A percentile compares a stretch with the other conserved stretches of the same genome.
Evolutionary conservation across 2,888 invertebrate genomes (phyloP).

Genomic region (Cephus spinipes): DNA sequence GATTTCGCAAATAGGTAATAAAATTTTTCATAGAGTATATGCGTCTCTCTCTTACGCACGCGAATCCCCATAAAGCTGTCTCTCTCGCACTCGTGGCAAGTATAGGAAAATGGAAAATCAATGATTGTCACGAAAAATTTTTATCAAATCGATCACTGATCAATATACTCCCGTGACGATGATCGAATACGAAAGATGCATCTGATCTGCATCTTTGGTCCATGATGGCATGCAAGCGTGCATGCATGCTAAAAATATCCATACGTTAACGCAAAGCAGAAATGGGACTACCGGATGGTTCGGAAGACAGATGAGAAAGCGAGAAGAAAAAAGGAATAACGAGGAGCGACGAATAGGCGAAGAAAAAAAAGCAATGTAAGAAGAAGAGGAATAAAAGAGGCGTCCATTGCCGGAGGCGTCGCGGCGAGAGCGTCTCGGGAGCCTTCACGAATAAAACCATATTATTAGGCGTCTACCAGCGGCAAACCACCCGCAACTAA

Average conservation of each 20-base stretch:
- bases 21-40: conserved; percentile 15
- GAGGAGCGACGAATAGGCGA: conserved; percentile 8
- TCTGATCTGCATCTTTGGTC: not conserved
- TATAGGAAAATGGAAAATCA: not conserved
- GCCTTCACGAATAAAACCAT: conserved; percentile 57
- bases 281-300: conserved; percentile 33
- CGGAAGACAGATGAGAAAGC: conserved; percentile 17
- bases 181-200: not conserved
- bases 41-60: conserved; percentile 18
- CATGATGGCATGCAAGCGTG: not conserved
- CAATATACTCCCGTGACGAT: not conserved
- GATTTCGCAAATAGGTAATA: not conserved
- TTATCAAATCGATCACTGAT: not conserved
- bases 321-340: conserved; percentile 29
- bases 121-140: not conserved
- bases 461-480: conserved; percentile 53
- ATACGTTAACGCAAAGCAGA: not conserved
- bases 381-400: conserved; percentile 26
- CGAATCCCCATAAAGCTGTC: conserved; percentile 5
- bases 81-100: not conserved
- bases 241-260: not conserved
- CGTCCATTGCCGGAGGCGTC: conserved; percentile 48
- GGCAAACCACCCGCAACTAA: conserved; percentile 49
- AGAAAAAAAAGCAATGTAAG: conserved; percentile 24
- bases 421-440: conserved; percentile 50